phyloP scores from a whole-genome alignment of 2,888 invertebrate genomes.

The Oscheius sp. region DNA sequence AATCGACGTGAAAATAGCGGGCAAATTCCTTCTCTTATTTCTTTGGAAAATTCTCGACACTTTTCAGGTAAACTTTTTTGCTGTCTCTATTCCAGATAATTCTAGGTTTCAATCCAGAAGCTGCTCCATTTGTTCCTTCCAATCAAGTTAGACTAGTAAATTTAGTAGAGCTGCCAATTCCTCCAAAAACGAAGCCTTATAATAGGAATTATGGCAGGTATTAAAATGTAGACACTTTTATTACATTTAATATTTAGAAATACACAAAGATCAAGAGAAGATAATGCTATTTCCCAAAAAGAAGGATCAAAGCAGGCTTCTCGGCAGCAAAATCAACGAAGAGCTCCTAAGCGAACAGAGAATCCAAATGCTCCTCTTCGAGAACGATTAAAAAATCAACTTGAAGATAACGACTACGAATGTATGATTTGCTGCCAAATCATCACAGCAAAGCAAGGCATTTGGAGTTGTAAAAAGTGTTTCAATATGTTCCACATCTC shows the following conservation, averaged over 20 bases:
- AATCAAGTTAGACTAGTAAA: neutral
- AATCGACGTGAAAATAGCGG: no score
- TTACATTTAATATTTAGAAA: no score
- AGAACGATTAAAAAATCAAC: constrained; percentile 14
- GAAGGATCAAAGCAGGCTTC: neutral
- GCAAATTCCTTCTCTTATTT: no score
- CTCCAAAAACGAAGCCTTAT: no score
- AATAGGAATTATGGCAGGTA: no score
- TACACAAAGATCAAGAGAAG: no score
- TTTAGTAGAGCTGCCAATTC: neutral
- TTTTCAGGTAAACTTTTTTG: no score
- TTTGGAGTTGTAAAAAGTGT: constrained; percentile 91
- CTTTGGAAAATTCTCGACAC: no score
- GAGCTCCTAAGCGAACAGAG: neutral
- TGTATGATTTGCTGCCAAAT: constrained; percentile 93
- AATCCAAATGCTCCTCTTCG: constrained; percentile 17
- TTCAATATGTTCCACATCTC: constrained; percentile 89
- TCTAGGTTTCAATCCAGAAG: constrained; percentile 37
- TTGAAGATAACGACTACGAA: constrained; percentile 76
- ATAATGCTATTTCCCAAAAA: neutral
- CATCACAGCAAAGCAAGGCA: constrained; percentile 80
- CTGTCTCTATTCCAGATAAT: no score
- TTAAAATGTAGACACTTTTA: no score
- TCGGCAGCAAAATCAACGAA: neutral
- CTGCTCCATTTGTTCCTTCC: constrained; percentile 30